These are phyloP conservation scores for Mycetomoellerius zeteki DNA, from an alignment of 1,140 invertebrate genomes.

Conservation along the genomic window DNA sequence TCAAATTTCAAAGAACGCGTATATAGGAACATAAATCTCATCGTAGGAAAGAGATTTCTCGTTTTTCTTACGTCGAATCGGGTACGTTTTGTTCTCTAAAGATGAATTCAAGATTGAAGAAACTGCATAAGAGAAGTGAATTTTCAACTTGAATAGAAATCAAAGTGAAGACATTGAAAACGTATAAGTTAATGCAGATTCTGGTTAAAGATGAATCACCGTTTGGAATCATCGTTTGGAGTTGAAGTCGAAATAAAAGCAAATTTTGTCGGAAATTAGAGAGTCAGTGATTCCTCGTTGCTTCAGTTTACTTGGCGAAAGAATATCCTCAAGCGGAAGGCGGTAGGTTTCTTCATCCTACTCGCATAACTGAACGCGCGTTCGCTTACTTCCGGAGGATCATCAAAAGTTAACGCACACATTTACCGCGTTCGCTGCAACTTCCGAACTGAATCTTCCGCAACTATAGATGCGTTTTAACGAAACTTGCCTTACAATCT, in stretches of 20 bases:
- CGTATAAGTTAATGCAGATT: not conserved
- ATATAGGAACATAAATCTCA: conserved; percentile 36
- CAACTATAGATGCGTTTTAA: conserved; percentile 16
- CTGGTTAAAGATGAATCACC: not conserved
- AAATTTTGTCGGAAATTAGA: conserved; percentile 16
- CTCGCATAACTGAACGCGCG: conserved; percentile 33
- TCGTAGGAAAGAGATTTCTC: conserved; percentile 33
- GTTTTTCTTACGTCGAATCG: conserved; percentile 25
- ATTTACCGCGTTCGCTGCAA: conserved; percentile 47
- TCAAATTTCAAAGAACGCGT: conserved; percentile 49
- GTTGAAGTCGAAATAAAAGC: not conserved
- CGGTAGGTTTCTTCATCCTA: not conserved
- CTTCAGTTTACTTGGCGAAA: conserved; percentile 68
- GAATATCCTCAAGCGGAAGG: not conserved
- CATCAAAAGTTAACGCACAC: conserved; percentile 63
- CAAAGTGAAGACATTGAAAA: not conserved
- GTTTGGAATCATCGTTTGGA: not conserved
- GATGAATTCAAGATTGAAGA: conserved; percentile 43
- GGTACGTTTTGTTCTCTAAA: conserved; percentile 35
- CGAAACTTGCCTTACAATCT: conserved; percentile 22
- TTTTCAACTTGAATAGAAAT: conserved; percentile 10
- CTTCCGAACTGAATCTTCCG: conserved; percentile 40
- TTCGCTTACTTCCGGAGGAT: conserved; percentile 53
- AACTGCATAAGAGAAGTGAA: conserved; percentile 1
- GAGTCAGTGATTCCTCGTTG: conserved; percentile 60